phyloP scores from a whole-genome alignment of 2,113 vertebrate genomes.

The Vicugna pacos region DNA sequence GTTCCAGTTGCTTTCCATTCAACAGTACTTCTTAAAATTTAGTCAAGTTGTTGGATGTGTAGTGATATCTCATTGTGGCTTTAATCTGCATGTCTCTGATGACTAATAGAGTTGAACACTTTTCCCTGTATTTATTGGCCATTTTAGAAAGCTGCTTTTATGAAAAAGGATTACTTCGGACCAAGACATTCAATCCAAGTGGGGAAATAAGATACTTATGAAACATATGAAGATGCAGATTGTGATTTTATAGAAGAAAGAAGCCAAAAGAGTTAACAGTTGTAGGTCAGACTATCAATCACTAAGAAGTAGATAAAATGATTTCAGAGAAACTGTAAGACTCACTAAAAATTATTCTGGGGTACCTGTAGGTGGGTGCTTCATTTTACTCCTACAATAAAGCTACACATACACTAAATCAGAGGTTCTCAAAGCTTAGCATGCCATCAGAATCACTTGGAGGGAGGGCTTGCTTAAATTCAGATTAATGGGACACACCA shows the following conservation, averaged over 20 bases:
- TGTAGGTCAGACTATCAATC: background rate
- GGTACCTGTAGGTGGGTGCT: background rate
- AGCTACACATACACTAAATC: background rate
- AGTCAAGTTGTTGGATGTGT: background rate
- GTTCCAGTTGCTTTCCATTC: background rate
- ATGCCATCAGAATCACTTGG: background rate
- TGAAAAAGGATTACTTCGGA: background rate
- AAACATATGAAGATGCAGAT: background rate
- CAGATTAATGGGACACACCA: background rate
- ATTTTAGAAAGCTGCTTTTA: conserved; percentile 11
- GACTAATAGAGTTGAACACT: background rate
- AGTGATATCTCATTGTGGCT: background rate
- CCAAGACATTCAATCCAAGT: background rate
- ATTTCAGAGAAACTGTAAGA: background rate
- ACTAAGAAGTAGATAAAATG: background rate
- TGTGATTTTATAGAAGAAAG: background rate
- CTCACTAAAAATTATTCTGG: background rate
- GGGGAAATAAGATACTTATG: background rate
- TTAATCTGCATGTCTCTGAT: conserved; percentile 14
- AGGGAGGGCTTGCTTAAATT: background rate
- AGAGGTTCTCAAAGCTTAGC: background rate
- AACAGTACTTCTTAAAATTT: background rate
- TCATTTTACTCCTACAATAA: background rate
- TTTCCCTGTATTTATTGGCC: background rate
- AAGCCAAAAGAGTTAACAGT: background rate